Evolutionary conservation across 2,888 invertebrate genomes (phyloP), one percentile per base, ranked within the genome.

Genomic region (Tenthredo mesomela): DNA sequence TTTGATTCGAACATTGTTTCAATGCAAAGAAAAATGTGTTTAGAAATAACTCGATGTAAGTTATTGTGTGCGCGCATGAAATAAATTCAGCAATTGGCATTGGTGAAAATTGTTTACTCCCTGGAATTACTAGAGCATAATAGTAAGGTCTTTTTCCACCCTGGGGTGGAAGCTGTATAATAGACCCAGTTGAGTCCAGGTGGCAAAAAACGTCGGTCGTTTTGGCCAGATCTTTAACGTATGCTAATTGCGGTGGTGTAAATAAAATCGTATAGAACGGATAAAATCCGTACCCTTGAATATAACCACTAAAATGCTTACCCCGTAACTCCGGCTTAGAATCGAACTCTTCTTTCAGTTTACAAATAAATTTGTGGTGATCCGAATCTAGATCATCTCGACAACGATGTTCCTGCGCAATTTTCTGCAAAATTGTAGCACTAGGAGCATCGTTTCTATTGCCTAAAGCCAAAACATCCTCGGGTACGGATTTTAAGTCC

Each of bases 381-480:
- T 86, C 33, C 37, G 67, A 18, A 47, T 84, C 85, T 12, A 85
- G 77, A 61, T 86, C 85, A 18, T 82, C 12, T 70, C 58, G 73
- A n/a, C 10, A 67, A 2, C 50, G 10, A 10, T 82, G 10, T 29
- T 85, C 83, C 25, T 71, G 54, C 6, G 47, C 54, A n/a, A 86
- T 86, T 78, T 85, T 78, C 37, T 58, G 18, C 1, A 86, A 15
- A 18, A 85, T 25, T 15, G 71, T 61, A 12, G 43, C 29, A 29
- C 82, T 82, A 5, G 78, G 78, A 7, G 78, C 73, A 71, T 82
- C 12, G 25, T 86, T 83, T 21, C 85, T 47, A 37, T 86, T 86
- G 0, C 86, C 85, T 12, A 37, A 0, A 6, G n/a, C 71, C 1
- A 85, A n/a, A 15, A 86, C 18, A 29, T 86, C 83, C 1, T 67